Evolutionary conservation across 2,113 vertebrate genomes (phyloP), one percentile per base, ranked within the genome.

Genomic region (Pyxicephalus adspersus): DNA sequence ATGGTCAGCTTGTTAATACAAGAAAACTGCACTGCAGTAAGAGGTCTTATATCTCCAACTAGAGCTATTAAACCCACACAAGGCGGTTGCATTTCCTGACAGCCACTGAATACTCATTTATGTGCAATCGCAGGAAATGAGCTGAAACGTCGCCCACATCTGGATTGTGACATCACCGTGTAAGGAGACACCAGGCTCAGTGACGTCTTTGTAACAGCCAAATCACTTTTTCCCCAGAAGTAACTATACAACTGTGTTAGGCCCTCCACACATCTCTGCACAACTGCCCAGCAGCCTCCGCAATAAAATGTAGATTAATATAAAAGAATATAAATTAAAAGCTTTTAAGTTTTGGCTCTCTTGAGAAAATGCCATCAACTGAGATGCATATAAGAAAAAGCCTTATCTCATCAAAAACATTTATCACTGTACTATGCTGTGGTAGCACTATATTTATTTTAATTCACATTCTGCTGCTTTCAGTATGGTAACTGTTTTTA

Each of bases 281-380:
- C 52, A 31, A 7, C 2, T 15, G 28, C 11, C 50, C 70, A 58
- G 28, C 55, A 29, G 70, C 26, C 55, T 2, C 19, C 16, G 51
- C 51, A 72, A 72, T 72, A 15, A 72, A 72, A 72, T 26, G 25
- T 28, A 19, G 23, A 57, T 6, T 28, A 18, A 5, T 17, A 70
- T 23, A 20, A 52, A 38, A 54, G 28, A 22, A 20, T 3, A 19
- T 22, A n/a, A n/a, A 22, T n/a, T 29, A 72, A n/a, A 29, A 70
- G 45, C 67, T 70, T 52, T 70, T 70, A 7, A 70, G 52, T 68
- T 70, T 11, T 25, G 45, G 18, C 67, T 54, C 23, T 70, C 67
- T 8, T 20, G 50, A 26, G 67, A 52, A 70, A 70, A 13, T 2
- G 38, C 6, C 8, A 38, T 70, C 34, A 20, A 20, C 52, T 25